Base-by-base conservation (phyloP, 2,888 invertebrate species). In the Heliconius sara region DNA sequence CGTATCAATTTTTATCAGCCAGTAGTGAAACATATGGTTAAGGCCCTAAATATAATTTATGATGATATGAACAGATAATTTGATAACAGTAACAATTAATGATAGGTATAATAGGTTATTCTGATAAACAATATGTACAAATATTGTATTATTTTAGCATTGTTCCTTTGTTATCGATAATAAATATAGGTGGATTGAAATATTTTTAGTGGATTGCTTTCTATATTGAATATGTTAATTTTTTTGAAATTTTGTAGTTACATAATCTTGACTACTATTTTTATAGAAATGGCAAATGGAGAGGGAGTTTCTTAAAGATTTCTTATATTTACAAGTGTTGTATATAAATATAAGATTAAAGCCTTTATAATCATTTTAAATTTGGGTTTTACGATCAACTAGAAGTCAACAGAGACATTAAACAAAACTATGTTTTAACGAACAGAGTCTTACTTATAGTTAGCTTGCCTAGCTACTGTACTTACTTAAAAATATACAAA, bases 61-160 rank as follows among this genome's bases (percentile, higher is more conserved):
- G 22, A 68, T 22, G 0, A 68, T 68, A 39, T 39, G 39, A 39
- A 68, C n/a, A 68, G 22, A 68, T 39, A 68, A 68, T 68, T 68
- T 68, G n/a, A 39, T 67, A 34, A 34, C 67, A 22, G 19, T 34
- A 10, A 34, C 22, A 34, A 67, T 67, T 67, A 67, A 67, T 67
- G 3, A 34, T 67, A 27, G 27, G 67, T 30, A 67, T 67, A 52
- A 30, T 2, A 67, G 67, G 19, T 34, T 67, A 34, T 67, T 34
- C 12, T 67, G 12, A 68, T 63, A 68, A 22, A 68, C 34, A 68
- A 68, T 39, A 68, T 39, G 39, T 68, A 22, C 39, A 68, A 68
- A 68, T 68, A 22, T 39, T n/a, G 10, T 68, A 39, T 39, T 12
- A 68, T 68, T 68, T 25, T 10, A 63, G 63, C 25, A 63, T 63